Percentiles rank a stretch among this genome's conserved stretches.
Evolutionary conservation across 2,113 vertebrate species (phyloP).

Genomic region (Himantopus leucocephalus): DNA sequence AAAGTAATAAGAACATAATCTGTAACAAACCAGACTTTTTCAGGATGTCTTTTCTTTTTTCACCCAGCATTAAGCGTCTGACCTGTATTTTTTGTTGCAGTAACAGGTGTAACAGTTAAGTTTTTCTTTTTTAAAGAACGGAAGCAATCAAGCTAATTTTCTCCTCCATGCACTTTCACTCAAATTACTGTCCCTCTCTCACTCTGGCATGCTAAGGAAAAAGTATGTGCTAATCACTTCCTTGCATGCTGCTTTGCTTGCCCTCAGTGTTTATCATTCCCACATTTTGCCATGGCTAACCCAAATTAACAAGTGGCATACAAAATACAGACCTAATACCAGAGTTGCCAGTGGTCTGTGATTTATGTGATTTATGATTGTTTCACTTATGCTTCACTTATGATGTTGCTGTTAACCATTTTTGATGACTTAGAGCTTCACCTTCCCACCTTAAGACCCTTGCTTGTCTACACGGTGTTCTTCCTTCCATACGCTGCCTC

Average conservation of each 20-base stretch:
- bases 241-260: neutral
- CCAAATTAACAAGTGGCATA: neutral
- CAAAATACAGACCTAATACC: neutral
- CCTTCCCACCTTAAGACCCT: neutral
- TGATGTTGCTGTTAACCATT: neutral
- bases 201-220: neutral
- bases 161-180: neutral
- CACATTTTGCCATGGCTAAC: neutral
- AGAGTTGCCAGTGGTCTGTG: neutral
- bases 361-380: too few relatives aligned
- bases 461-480: neutral
- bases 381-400: too few relatives aligned
- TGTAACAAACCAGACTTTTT: neutral
- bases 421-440: neutral
- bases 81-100: neutral
- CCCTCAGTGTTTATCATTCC: neutral
- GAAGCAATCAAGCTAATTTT: neutral
- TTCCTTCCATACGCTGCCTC: accelerated
- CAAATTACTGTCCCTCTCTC: neutral
- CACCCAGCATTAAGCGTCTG: neutral
- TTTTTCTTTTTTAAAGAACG: neutral
- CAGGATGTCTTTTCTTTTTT: neutral
- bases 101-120: neutral
- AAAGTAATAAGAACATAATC: neutral
- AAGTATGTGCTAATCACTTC: neutral